A percentile compares a stretch with the other conserved stretches of the same genome.
Conservation (phyloP, 2,797 vertebrate genomes). For the Schizopygopsis malacanthus region DNA sequence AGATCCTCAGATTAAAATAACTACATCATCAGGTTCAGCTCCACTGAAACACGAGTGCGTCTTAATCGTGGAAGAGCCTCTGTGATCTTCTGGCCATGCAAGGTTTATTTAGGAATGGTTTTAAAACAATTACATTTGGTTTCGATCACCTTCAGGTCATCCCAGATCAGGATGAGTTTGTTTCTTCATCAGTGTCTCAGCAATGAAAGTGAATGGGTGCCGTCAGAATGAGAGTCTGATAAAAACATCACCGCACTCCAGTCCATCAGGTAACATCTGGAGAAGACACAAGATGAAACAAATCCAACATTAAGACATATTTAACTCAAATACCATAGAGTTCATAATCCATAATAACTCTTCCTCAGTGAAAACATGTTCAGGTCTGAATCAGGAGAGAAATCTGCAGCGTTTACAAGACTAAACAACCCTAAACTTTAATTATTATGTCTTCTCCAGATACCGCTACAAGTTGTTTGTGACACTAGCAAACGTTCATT, state of each 20-base stretch:
- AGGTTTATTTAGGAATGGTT: background rate
- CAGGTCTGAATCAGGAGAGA: too few species aligned
- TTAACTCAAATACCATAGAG: too few species aligned
- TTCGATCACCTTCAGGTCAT: background rate
- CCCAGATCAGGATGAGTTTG: background rate
- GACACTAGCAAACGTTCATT: background rate
- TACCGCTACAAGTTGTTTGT: too few species aligned
- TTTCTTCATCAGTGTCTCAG: background rate
- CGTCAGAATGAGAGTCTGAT: background rate
- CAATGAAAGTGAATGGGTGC: background rate
- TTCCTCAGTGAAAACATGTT: too few species aligned
- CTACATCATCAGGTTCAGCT: background rate
- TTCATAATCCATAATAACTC: too few species aligned
- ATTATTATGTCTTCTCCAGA: too few species aligned
- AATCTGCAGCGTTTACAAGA: too few species aligned
- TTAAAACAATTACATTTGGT: background rate
- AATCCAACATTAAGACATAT: too few species aligned
- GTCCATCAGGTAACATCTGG: background rate
- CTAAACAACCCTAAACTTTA: too few species aligned
- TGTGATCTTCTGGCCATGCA: background rate
- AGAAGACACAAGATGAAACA: too few species aligned
- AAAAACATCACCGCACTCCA: background rate
- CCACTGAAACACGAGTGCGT: background rate
- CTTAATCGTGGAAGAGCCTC: background rate
- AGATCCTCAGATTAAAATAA: background rate